phyloP scores from a whole-genome alignment of 2,113 vertebrate genomes.

The Pogona vitticeps region DNA sequence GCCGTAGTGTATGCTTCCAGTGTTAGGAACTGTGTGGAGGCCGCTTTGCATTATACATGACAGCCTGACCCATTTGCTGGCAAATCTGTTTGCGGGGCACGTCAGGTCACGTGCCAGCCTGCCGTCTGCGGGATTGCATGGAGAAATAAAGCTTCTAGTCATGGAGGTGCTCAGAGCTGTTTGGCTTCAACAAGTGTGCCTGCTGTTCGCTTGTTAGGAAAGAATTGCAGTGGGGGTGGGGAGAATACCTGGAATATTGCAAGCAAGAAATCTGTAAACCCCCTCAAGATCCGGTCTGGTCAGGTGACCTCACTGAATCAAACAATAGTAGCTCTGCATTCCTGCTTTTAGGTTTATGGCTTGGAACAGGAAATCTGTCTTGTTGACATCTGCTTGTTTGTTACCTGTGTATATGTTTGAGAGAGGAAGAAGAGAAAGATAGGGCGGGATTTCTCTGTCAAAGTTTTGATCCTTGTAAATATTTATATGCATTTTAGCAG shows the following conservation, averaged over 20 bases:
- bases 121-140: neutral
- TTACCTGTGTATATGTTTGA: neutral
- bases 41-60: constrained; percentile 27
- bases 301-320: neutral
- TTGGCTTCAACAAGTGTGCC: neutral
- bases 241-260: neutral
- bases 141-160: neutral
- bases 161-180: neutral
- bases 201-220: neutral
- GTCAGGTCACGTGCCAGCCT: constrained; percentile 8
- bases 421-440: neutral
- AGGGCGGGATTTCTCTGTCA: too few relatives aligned
- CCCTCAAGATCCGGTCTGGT: neutral
- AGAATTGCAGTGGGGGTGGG: neutral
- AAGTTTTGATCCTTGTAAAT: neutral
- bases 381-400: too few relatives aligned
- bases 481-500: neutral
- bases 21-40: neutral
- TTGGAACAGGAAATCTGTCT: neutral
- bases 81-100: constrained; percentile 20
- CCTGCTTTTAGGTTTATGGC: neutral
- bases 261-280: fast-evolving
- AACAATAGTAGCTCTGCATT: neutral
- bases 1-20: neutral
- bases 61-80: constrained; percentile 38